Evolutionary conservation across 1,140 invertebrate species (phyloP), one percentile per base, ranked within the genome.

Genomic region (Drosophila insularis): DNA sequence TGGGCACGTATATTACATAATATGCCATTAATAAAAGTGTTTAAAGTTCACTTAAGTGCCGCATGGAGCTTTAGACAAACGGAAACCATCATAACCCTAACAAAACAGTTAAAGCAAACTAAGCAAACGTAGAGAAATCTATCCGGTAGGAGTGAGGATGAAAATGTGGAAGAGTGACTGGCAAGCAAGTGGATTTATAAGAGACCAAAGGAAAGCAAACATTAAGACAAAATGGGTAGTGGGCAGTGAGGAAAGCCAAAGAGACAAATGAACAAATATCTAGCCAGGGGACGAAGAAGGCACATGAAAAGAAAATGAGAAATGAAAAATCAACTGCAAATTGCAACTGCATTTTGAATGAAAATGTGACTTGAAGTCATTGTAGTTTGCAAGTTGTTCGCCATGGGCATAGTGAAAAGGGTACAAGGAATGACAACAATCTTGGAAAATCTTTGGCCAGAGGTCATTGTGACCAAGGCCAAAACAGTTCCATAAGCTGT

Each of bases 31-130:
- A 91, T 90, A 90, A 91, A 91, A 90, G 89, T 91, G 89, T 91
- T 91, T 91, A 91, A 91, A 91, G 89, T 91, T 91, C 89, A 91
- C 89, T 91, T 91, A 91, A 90, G 85, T 86, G 89, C 85, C 84
- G 84, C 84, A 89, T 79, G 68, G 84, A 87, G 84, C 84, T 87
- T 89, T 87, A 87, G 84, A 87, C 84, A 87, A 87, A 87, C 84
- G 84, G 84, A 89, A 87, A 89, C 72, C 77, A 84, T 82, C 87
- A 89, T 84, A 89, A 80, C 73, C 43, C 43, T 17, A 50, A 50
- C 43, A 50, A 50, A 87, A 89, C 84, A 87, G 82, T 87, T 87
- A 87, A 70, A 78, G 81, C 82, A 73, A 76, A 78, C 78, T 65
- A 56, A 84, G 77, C 67, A 77, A 86, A 86, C 81, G 78, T 71